These are phyloP conservation scores for Morone saxatilis DNA, from an alignment of 2,113 vertebrate species.

Conservation along the genomic window DNA sequence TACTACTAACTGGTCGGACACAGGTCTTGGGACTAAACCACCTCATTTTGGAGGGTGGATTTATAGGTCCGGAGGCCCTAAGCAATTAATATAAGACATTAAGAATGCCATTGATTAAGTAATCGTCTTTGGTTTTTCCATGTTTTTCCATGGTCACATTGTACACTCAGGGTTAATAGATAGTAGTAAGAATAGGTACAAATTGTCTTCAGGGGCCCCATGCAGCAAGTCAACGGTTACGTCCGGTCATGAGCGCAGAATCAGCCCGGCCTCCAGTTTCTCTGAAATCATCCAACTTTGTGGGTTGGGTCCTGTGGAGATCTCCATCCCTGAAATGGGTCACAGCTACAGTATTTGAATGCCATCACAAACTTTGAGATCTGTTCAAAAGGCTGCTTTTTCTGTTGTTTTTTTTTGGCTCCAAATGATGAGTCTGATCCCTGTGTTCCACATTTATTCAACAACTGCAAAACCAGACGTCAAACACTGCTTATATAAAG, in stretches of 20 bases:
- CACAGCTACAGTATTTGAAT: constrained; percentile 24
- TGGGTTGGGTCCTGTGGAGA: neutral
- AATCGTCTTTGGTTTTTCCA: neutral
- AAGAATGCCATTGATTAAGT: neutral
- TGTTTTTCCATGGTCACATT: neutral
- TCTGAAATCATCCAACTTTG: neutral
- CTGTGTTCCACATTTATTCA: neutral
- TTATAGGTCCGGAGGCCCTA: neutral
- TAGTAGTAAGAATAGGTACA: neutral
- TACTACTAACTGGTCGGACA: neutral
- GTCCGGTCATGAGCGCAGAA: neutral
- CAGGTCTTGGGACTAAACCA: neutral
- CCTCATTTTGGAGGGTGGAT: neutral
- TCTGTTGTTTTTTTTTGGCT: neutral
- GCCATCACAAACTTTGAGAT: neutral
- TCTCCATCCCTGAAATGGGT: constrained; percentile 35
- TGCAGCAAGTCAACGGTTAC: neutral
- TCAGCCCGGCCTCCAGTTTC: neutral
- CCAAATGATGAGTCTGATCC: neutral
- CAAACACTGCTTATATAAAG: constrained; percentile 74
- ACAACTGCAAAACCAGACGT: constrained; percentile 5
- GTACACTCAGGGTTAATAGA: neutral
- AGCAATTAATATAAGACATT: neutral
- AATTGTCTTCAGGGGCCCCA: neutral
- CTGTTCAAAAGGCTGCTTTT: neutral